These are phyloP conservation scores for Sarcophaga bullata DNA, from an alignment of 1,140 invertebrate genomes.

Conservation along the genomic window DNA sequence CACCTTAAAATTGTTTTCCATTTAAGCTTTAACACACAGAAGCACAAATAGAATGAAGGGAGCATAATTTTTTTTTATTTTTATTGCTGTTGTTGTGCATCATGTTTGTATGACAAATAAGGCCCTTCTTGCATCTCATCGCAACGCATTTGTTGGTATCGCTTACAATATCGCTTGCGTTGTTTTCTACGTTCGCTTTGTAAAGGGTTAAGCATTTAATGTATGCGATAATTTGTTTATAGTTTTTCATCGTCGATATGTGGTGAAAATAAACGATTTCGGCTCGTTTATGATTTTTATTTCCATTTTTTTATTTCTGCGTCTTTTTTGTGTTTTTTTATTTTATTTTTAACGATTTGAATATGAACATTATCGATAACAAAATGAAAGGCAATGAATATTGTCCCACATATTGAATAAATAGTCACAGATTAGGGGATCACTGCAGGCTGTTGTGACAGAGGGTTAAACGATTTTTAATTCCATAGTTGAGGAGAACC, in stretches of 20 bases:
- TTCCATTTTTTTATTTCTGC: background rate
- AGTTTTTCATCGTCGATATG: conserved; percentile 2
- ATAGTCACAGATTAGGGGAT: too few relatives aligned
- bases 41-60: background rate
- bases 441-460: too few relatives aligned
- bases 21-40: background rate
- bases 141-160: too few relatives aligned
- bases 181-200: background rate
- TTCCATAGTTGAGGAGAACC: too few relatives aligned
- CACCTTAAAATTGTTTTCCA: background rate
- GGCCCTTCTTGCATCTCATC: background rate
- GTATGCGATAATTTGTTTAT: conserved; percentile 26
- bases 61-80: background rate
- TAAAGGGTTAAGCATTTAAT: conserved; percentile 21
- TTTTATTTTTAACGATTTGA: background rate
- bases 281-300: background rate
- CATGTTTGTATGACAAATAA: conserved; percentile 19
- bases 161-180: too few relatives aligned
- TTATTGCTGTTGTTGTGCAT: background rate
- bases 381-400: too few relatives aligned
- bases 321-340: background rate
- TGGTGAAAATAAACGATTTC: background rate
- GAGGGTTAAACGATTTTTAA: too few relatives aligned
- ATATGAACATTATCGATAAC: too few relatives aligned
- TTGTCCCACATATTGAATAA: too few relatives aligned